phyloP scores from a whole-genome alignment of 1,140 invertebrate genomes.

The Scaptomyza pallida region DNA sequence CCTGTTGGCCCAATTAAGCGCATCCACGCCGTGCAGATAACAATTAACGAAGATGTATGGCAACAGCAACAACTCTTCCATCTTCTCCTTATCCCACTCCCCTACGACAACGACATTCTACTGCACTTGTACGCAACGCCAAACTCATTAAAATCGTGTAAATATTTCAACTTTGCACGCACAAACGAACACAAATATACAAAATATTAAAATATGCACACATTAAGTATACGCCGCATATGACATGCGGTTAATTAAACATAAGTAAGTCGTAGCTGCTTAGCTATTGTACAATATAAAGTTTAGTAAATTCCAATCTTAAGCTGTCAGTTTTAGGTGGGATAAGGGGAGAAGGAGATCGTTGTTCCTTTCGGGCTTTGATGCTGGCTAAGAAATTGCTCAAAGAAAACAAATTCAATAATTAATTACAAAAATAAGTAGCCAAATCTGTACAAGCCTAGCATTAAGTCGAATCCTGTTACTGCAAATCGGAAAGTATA shows the following conservation, averaged over 20 bases:
- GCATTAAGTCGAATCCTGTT: slow-evolving; percentile 14
- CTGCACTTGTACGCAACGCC: slow-evolving; percentile 7
- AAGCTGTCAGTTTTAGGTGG: neutral
- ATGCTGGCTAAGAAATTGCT: slow-evolving; percentile 60
- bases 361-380: slow-evolving; percentile 68
- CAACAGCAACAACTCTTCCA: slow-evolving; percentile 7
- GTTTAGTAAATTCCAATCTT: slow-evolving; percentile 13
- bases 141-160: slow-evolving; percentile 57
- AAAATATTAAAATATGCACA: slow-evolving; percentile 9
- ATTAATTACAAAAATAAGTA: slow-evolving; percentile 38
- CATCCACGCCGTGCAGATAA: slow-evolving; percentile 60
- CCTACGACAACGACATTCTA: neutral
- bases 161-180: slow-evolving; percentile 51
- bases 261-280: slow-evolving; percentile 23
- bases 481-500: slow-evolving; percentile 11
- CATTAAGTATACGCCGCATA: slow-evolving; percentile 72
- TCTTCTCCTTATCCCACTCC: too few species aligned
- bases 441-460: slow-evolving; percentile 59
- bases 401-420: slow-evolving; percentile 38
- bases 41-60: slow-evolving; percentile 71
- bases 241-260: slow-evolving; percentile 35
- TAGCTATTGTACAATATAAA: slow-evolving; percentile 38
- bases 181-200: neutral
- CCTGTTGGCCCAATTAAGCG: slow-evolving; percentile 69
- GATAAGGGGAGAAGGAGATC: slow-evolving; percentile 1